These are phyloP conservation scores for Mobula birostris DNA, from an alignment of 2,113 vertebrate genomes.

Conservation along the genomic window DNA sequence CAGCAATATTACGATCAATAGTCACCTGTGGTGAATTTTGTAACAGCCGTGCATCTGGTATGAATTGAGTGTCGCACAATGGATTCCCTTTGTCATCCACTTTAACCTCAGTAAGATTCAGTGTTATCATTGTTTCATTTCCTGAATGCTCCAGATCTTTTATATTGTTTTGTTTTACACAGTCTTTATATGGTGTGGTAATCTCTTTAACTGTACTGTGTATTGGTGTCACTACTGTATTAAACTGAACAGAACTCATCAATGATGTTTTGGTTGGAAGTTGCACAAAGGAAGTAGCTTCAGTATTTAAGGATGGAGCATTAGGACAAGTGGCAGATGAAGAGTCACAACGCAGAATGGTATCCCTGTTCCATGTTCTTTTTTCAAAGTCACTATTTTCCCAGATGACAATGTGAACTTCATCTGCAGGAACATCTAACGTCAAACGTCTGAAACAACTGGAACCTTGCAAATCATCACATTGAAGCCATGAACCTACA, in stretches of 20 bases:
- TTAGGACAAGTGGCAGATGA: background rate
- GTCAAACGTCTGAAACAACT: slow-evolving; percentile 50
- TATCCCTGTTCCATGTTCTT: background rate
- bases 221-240: background rate
- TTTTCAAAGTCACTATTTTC: slow-evolving; percentile 52
- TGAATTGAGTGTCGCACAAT: background rate
- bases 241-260: background rate
- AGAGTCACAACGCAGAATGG: background rate
- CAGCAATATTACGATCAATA: background rate
- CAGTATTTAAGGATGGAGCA: background rate
- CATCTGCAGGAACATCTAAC: slow-evolving; percentile 62
- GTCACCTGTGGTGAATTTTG: background rate
- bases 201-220: slow-evolving; percentile 29
- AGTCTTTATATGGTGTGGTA: slow-evolving; percentile 34
- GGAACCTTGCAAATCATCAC: slow-evolving; percentile 75
- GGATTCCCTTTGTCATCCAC: slow-evolving; percentile 44
- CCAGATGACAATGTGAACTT: slow-evolving; percentile 83
- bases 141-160: slow-evolving; percentile 53
- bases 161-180: slow-evolving; percentile 39
- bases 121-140: slow-evolving; percentile 56
- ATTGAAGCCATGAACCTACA: slow-evolving; percentile 80
- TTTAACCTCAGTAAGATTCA: slow-evolving; percentile 61
- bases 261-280: background rate
- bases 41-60: slow-evolving; percentile 36
- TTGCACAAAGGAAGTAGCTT: background rate